Evolutionary conservation across 1,140 invertebrate species (phyloP).

Genomic region (Phortica variegata): DNA sequence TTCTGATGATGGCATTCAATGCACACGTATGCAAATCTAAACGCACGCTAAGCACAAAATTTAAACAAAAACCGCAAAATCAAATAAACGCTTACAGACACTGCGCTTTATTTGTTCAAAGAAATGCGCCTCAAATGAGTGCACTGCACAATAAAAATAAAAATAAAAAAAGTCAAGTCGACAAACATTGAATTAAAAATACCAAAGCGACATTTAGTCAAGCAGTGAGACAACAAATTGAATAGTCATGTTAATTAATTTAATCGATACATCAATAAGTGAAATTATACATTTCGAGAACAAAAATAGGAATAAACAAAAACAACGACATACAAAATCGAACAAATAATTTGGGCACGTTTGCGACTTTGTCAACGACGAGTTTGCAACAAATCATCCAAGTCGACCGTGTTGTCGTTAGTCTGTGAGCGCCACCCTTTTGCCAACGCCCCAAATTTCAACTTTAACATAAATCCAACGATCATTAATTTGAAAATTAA

Average conservation of each 20-base stretch:
- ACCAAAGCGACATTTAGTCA: not conserved
- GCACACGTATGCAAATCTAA: too few relatives aligned
- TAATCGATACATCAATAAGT: constrained; percentile 17
- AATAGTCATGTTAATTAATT: constrained; percentile 19
- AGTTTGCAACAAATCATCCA: too few relatives aligned
- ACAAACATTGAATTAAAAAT: not conserved
- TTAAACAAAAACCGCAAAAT: too few relatives aligned
- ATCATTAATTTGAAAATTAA: too few relatives aligned
- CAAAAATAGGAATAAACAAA: not conserved
- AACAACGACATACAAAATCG: not conserved
- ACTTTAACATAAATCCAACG: not conserved
- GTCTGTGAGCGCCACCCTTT: not conserved
- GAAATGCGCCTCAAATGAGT: too few relatives aligned
- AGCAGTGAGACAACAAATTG: constrained; percentile 10
- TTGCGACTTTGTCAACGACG: too few relatives aligned
- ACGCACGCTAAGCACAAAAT: too few relatives aligned
- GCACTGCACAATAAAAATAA: not conserved
- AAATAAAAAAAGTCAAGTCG: not conserved
- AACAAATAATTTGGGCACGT: not conserved
- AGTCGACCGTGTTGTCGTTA: too few relatives aligned
- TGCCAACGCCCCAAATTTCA: constrained; percentile 1
- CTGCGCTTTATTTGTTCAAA: too few relatives aligned
- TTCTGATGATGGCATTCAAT: too few relatives aligned
- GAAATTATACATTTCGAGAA: not conserved
- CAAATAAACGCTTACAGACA: too few relatives aligned